A percentile compares a stretch with the other conserved stretches of the same genome.
phyloP scores from a whole-genome alignment of 2,888 invertebrate genomes.

The Notodonta dromedarius region DNA sequence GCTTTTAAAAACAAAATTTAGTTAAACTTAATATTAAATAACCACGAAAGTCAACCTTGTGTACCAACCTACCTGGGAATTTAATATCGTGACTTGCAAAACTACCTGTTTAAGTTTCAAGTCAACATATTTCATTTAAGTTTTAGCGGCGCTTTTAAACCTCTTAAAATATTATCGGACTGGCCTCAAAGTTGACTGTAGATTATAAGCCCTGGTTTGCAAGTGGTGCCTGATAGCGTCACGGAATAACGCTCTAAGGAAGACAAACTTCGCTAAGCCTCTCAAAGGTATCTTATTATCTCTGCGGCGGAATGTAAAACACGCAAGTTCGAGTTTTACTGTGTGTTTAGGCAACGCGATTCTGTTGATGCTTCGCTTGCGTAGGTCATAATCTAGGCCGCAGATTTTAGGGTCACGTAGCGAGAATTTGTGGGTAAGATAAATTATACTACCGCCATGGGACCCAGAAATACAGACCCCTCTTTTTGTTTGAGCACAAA shows the following conservation, averaged over 20 bases:
- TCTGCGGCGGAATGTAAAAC: conserved; percentile 43
- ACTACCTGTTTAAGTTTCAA: conserved; percentile 44
- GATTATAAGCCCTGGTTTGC: conserved; percentile 34
- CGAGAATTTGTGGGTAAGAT: conserved; percentile 6
- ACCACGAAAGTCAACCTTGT: conserved; percentile 14
- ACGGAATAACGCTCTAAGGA: conserved; percentile 41
- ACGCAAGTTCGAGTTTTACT: conserved; percentile 34
- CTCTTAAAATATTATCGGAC: conserved; percentile 50
- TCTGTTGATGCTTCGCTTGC: conserved; percentile 35
- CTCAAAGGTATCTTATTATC: conserved; percentile 46
- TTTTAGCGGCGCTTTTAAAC: conserved; percentile 49
- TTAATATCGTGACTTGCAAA: conserved; percentile 44
- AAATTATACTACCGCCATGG: neutral
- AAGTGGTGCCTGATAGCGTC: conserved; percentile 45
- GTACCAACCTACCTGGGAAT: conserved; percentile 23
- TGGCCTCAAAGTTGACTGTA: conserved; percentile 48
- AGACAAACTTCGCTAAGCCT: conserved; percentile 48
- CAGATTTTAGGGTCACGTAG: conserved; percentile 8
- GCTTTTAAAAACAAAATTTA: too few species aligned
- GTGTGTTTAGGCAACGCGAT: conserved; percentile 33
- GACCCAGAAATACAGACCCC: neutral
- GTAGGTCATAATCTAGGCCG: conserved; percentile 14
- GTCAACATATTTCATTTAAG: conserved; percentile 59
- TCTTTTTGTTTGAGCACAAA: too few species aligned
- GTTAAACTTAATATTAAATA: neutral